Percentiles rank a stretch among this genome's conserved stretches.
Conservation (phyloP, 1,140 invertebrate genomes). For the Hycleus phaleratus region DNA sequence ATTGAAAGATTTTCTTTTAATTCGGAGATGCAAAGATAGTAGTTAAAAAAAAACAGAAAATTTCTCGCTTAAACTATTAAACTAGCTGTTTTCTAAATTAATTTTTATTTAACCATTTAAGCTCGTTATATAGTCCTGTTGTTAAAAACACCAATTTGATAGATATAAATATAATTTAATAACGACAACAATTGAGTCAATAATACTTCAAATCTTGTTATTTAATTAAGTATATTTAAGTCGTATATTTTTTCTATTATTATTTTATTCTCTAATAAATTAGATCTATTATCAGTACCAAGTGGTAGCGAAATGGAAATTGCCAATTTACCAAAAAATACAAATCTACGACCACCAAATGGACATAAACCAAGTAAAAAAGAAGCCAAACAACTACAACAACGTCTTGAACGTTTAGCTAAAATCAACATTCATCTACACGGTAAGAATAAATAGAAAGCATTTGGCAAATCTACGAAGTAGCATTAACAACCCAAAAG, state of each 20-base stretch:
- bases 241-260: constrained; percentile 32
- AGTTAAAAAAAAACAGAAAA: no score
- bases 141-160: no score
- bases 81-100: no score
- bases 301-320: constrained; percentile 43
- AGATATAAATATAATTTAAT: neutral
- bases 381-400: constrained; percentile 51
- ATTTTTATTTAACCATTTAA: no score
- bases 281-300: constrained; percentile 34
- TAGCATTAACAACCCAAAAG: no score
- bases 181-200: neutral
- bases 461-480: no score
- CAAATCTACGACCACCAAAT: constrained; percentile 25
- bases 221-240: constrained; percentile 6
- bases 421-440: constrained; percentile 83
- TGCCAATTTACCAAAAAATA: constrained; percentile 29
- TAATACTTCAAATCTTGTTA: neutral
- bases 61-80: no score
- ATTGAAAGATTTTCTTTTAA: no score
- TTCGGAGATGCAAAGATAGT: no score
- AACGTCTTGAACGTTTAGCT: constrained; percentile 63
- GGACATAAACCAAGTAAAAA: constrained; percentile 46
- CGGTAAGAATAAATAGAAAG: constrained; percentile 52
- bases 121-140: no score
- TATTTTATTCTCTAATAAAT: constrained; percentile 28